These are phyloP conservation scores for Nasonia oneida DNA, from an alignment of 2,888 invertebrate genomes.

Conservation along the genomic window DNA sequence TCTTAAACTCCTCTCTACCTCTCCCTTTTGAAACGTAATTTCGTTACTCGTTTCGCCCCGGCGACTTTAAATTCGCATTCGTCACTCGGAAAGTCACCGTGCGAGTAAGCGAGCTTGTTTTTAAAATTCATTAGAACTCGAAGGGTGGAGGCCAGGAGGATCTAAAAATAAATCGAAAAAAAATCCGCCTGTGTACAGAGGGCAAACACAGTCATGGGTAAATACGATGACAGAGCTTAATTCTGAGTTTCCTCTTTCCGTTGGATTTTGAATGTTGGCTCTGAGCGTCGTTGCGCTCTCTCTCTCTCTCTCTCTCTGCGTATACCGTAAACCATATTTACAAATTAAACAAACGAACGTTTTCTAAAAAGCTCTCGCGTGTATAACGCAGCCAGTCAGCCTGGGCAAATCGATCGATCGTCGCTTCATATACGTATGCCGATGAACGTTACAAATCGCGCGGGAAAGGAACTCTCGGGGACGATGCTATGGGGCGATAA, in stretches of 20 bases:
- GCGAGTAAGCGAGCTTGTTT: background rate
- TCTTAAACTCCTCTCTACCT: background rate
- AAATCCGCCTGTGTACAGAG: background rate
- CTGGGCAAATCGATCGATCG: background rate
- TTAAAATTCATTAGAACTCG: slow-evolving; percentile 15
- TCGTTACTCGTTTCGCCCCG: background rate
- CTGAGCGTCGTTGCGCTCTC: background rate
- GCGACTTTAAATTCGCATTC: background rate
- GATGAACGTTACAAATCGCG: slow-evolving; percentile 28
- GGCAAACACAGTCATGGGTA: slow-evolving; percentile 9
- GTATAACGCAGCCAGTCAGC: background rate
- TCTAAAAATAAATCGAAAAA: slow-evolving; percentile 28
- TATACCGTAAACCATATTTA: slow-evolving; percentile 23
- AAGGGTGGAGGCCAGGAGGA: background rate
- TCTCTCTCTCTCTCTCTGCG: background rate
- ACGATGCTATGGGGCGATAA: background rate
- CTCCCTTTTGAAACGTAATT: background rate
- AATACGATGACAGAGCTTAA: slow-evolving; percentile 31
- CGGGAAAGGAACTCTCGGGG: background rate
- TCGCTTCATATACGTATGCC: background rate
- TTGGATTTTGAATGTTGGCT: slow-evolving; percentile 45
- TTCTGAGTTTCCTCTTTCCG: slow-evolving; percentile 41
- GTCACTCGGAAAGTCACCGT: too few species aligned
- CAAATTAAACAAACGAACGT: slow-evolving; percentile 23
- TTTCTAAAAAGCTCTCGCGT: background rate